Evolutionary conservation across 2,797 vertebrate species (phyloP), one percentile per base, ranked within the genome.

Genomic region (Thripadectes ignobilis): DNA sequence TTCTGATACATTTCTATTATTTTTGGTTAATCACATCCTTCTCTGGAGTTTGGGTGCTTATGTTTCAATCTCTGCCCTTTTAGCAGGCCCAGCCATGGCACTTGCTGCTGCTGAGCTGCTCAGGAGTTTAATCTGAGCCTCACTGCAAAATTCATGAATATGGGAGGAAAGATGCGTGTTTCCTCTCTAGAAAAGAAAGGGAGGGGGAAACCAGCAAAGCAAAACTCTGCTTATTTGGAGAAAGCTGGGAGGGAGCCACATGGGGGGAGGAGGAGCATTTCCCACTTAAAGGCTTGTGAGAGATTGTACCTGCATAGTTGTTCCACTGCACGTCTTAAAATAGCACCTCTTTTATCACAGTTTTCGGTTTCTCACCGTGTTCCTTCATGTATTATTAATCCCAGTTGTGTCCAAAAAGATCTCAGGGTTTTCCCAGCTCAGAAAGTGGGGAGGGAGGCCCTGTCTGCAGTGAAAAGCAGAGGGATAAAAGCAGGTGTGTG

Each of bases 1-100:
- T 22, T 12, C 18, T 2, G 16, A 5, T 3, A 1, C 12, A 0
- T 54, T 77, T 12, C 43, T 54, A 4, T 13, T 27, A 0, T 5
- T 48, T 0, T 2, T 32, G 30, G 15, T 11, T 15, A 10, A 52
- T 30, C 3, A 11, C 10, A 2, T 6, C 26, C 52, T 48, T 49
- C 52, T 75, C 54, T 11, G 26, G 32, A 4, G 7, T 62, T 20
- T 1, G 16, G 36, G 18, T 12, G 14, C 7, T 59, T 11, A 0
- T 66, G 32, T 59, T 6, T n/a, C 34, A 8, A 3, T 3, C n/a
- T 36, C 32, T 21, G 48, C 20, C 29, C 62, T 45, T 77, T n/a
- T 18, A 4, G 6, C 0, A 68, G 34, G 22, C 30, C 4, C 5
- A 1, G 29, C 13, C 36, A 4, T 8, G 26, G 43, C 24, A 5